Evolutionary conservation across 2,888 invertebrate species (phyloP).

Genomic region (Conistra vaccinii): DNA sequence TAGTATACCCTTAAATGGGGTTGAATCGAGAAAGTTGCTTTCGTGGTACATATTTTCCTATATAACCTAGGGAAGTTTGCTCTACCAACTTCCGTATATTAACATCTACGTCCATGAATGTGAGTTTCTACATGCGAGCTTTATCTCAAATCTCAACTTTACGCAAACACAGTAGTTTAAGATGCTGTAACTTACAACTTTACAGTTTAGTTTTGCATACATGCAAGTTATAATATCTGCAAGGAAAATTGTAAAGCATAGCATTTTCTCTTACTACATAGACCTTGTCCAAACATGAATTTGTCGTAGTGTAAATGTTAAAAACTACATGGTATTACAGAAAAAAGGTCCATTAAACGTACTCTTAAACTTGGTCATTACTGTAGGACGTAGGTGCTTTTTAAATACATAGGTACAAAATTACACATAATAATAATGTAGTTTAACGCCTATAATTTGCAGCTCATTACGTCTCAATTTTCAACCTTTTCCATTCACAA

Average conservation of each 20-base stretch:
- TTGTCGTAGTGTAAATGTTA: too few relatives aligned
- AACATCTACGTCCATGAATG: constrained; percentile 21
- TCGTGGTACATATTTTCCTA: not conserved
- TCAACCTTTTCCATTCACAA: not conserved
- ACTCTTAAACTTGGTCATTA: too few relatives aligned
- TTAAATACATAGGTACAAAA: not conserved
- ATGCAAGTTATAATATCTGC: constrained; percentile 18
- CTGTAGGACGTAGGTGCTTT: not conserved
- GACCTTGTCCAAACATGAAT: too few relatives aligned
- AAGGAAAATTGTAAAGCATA: not conserved
- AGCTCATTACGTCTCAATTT: not conserved
- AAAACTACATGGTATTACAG: not conserved
- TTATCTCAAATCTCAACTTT: constrained; percentile 41
- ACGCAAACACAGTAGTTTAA: constrained; percentile 29
- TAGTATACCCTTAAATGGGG: too few relatives aligned
- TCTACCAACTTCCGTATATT: constrained; percentile 20
- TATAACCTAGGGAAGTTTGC: not conserved
- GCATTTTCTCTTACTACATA: not conserved
- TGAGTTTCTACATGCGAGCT: constrained; percentile 36
- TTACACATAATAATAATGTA: not conserved
- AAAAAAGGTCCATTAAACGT: not conserved
- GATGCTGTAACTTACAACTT: constrained; percentile 23
- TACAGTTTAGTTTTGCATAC: constrained; percentile 48
- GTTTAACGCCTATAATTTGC: not conserved
- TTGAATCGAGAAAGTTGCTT: not conserved